Percentiles rank a stretch among this genome's conserved stretches.
phyloP scores from a whole-genome alignment of 2,113 vertebrate species.

The Helogale parvula region DNA sequence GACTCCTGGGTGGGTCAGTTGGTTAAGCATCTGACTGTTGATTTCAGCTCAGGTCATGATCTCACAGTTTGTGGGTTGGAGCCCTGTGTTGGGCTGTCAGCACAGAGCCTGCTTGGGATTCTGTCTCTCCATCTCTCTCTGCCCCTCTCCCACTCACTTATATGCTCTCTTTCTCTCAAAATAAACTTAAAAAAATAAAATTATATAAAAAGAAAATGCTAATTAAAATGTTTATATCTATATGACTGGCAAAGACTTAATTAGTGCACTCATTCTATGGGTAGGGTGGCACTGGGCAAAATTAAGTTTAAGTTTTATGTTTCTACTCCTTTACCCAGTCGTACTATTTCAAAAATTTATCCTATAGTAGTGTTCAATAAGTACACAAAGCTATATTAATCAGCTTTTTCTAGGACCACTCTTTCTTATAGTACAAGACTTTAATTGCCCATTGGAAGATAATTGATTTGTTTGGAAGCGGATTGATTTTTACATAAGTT shows the following conservation, averaged over 20 bases:
- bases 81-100: too few relatives aligned
- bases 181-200: too few relatives aligned
- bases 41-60: too few relatives aligned
- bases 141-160: too few relatives aligned
- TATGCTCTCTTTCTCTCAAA: too few relatives aligned
- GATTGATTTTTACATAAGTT: background rate
- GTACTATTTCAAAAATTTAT: background rate
- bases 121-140: too few relatives aligned
- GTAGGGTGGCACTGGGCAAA: background rate
- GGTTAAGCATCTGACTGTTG: too few relatives aligned
- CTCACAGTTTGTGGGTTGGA: too few relatives aligned
- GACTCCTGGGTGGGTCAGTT: too few relatives aligned
- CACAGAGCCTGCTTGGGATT: too few relatives aligned
- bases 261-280: background rate
- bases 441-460: background rate
- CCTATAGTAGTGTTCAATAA: background rate
- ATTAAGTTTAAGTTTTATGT: background rate
- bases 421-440: background rate
- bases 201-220: background rate
- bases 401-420: background rate
- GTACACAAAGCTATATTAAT: background rate
- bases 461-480: background rate
- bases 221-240: background rate
- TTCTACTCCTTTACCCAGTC: background rate
- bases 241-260: background rate